Evolutionary conservation across 2,113 vertebrate species (phyloP).

Genomic region (Daubentonia madagascariensis): DNA sequence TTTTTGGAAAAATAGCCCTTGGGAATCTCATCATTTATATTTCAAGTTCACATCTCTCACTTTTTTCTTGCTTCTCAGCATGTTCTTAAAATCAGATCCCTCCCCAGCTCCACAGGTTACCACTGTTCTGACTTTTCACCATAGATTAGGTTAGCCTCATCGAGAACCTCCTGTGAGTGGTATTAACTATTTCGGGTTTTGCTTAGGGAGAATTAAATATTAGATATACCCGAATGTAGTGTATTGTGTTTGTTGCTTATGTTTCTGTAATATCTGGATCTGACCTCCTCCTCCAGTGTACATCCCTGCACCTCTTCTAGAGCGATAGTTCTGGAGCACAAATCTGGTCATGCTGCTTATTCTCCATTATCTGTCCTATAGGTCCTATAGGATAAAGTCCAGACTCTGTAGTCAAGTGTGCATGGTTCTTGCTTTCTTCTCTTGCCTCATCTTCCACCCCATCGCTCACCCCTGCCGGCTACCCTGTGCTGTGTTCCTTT

Average conservation of each 20-base stretch:
- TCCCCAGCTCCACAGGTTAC: neutral
- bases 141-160: neutral
- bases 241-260: neutral
- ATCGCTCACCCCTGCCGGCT: neutral
- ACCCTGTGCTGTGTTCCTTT: neutral
- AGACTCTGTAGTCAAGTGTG: neutral
- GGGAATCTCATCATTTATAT: conserved; percentile 39
- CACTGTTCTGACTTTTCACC: neutral
- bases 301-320: neutral
- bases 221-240: neutral
- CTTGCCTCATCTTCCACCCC: neutral
- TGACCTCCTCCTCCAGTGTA: neutral
- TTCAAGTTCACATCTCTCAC: neutral
- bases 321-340: neutral
- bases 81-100: neutral
- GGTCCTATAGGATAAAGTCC: neutral
- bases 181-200: neutral
- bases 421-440: neutral
- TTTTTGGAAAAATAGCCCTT: conserved; percentile 54
- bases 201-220: neutral
- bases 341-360: neutral
- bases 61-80: conserved; percentile 24
- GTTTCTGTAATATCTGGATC: neutral
- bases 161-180: neutral
- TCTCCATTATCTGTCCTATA: neutral